A percentile compares a stretch with the other conserved stretches of the same genome.
These are phyloP conservation scores for Bubalus kerabau DNA, from an alignment of 2,113 vertebrate genomes.

Conservation along the genomic window DNA sequence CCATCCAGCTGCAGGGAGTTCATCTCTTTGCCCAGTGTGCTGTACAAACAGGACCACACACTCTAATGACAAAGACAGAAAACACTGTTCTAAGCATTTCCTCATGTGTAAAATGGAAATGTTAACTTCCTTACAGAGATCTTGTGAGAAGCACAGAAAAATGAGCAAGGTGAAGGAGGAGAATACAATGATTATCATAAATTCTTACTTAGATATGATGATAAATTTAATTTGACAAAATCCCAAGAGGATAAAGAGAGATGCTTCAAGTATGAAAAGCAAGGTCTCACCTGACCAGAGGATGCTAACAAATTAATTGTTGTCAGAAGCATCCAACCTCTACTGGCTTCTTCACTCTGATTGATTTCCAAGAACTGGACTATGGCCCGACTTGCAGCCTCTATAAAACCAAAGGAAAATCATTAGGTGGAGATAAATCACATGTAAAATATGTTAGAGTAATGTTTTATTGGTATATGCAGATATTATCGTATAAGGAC, in stretches of 20 bases:
- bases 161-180: not conserved
- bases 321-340: slow-evolving; percentile 99
- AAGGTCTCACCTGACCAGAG: slow-evolving; percentile 93
- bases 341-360: slow-evolving; percentile 98
- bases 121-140: not conserved
- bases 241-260: not conserved
- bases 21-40: not conserved
- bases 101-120: not conserved
- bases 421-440: not conserved
- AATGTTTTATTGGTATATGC: not conserved
- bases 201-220: not conserved
- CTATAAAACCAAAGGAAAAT: slow-evolving; percentile 75
- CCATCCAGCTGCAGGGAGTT: not conserved
- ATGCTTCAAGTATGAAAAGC: not conserved
- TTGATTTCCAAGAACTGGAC: slow-evolving; percentile 99
- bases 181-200: not conserved
- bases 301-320: slow-evolving; percentile 98
- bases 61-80: not conserved
- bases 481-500: not conserved
- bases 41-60: accelerated
- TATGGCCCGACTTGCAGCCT: slow-evolving; percentile 98
- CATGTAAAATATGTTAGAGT: not conserved
- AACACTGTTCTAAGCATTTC: not conserved
- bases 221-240: not conserved
- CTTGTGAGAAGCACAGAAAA: not conserved